Percentiles rank a stretch among this genome's conserved stretches.
Evolutionary conservation across 2,888 invertebrate genomes (phyloP).

Genomic region (Caenorhabditis japonica): DNA sequence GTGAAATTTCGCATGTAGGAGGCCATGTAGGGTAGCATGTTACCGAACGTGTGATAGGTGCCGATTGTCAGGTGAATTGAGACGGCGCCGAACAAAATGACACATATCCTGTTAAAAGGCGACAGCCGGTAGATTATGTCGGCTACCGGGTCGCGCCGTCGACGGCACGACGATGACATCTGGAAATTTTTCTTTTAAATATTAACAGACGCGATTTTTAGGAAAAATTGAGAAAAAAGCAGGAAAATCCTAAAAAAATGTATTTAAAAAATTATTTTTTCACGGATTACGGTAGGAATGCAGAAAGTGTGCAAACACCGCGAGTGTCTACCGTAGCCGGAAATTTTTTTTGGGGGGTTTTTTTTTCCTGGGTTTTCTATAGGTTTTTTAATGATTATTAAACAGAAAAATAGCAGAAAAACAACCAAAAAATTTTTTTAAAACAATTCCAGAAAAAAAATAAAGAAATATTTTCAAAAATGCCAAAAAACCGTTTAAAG

Average conservation of each 20-base stretch:
- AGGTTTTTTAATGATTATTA: too few species aligned
- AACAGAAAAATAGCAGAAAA: too few species aligned
- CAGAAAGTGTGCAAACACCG: too few species aligned
- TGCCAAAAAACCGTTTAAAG: too few species aligned
- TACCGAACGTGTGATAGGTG: constrained; percentile 77
- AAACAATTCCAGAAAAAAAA: too few species aligned
- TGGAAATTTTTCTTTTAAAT: too few species aligned
- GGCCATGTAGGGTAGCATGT: constrained; percentile 77
- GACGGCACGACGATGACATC: constrained; percentile 33
- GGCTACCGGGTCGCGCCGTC: constrained; percentile 56
- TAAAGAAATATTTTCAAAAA: too few species aligned
- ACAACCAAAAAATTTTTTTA: too few species aligned
- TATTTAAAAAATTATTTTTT: not conserved
- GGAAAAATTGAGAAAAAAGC: constrained; percentile 1
- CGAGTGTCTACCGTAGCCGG: too few species aligned
- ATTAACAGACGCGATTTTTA: not conserved
- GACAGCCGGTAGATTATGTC: constrained; percentile 55
- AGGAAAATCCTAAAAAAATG: not conserved
- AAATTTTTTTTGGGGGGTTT: too few species aligned
- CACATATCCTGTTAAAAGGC: constrained; percentile 57
- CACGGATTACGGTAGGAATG: too few species aligned
- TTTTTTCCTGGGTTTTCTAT: too few species aligned
- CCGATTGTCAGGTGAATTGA: constrained; percentile 76
- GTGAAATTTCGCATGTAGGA: constrained; percentile 75
- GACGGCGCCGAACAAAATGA: constrained; percentile 74